Evolutionary conservation across 1,140 invertebrate species (phyloP).

Genomic region (Tenebrio molitor): DNA sequence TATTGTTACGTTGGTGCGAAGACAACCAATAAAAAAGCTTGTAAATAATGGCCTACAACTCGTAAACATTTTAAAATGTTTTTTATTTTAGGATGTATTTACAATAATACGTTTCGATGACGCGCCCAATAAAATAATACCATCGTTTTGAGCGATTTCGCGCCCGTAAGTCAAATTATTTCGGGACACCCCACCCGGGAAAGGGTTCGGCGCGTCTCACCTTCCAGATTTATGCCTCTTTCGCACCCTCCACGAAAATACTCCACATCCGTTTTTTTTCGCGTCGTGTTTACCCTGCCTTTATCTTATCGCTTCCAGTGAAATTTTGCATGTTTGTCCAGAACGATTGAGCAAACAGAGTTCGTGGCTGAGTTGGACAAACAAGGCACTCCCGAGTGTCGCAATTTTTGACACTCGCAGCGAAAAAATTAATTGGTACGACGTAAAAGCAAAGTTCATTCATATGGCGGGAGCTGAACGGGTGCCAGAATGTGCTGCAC

Average conservation of each 20-base stretch:
- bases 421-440: background rate
- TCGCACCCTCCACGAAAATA: conserved; percentile 29
- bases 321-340: conserved; percentile 21
- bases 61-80: conserved; percentile 41
- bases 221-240: conserved; percentile 41
- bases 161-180: conserved; percentile 3
- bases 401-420: conserved; percentile 6
- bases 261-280: too few species aligned
- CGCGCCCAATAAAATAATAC: conserved; percentile 15
- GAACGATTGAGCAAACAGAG: background rate
- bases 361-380: too few species aligned
- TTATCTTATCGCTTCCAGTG: conserved; percentile 25
- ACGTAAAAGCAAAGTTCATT: conserved; percentile 50
- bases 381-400: too few species aligned
- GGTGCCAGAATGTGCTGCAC: conserved; percentile 43
- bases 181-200: too few species aligned
- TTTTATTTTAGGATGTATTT: conserved; percentile 25
- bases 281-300: background rate
- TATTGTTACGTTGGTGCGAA: conserved; percentile 24
- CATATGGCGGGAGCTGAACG: conserved; percentile 46
- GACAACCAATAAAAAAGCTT: conserved; percentile 21
- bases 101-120: conserved; percentile 18
- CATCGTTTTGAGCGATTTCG: background rate
- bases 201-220: conserved; percentile 35
- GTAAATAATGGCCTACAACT: conserved; percentile 20